These are phyloP conservation scores for Bombyx mandarina DNA, from an alignment of 1,140 invertebrate genomes.

Conservation along the genomic window DNA sequence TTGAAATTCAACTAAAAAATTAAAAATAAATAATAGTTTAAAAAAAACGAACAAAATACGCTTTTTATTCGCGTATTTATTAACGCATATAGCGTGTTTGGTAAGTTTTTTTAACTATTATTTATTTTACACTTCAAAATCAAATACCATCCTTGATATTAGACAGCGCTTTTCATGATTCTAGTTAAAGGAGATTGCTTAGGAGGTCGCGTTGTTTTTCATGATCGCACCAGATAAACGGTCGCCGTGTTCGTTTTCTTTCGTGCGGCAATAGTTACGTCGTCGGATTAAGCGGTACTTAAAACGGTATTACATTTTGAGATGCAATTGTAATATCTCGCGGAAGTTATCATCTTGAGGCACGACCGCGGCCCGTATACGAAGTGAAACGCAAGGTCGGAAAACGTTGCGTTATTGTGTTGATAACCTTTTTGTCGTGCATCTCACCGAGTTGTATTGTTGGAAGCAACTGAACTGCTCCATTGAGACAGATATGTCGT, in stretches of 20 bases:
- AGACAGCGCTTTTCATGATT: neutral
- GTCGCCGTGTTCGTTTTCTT: slow-evolving; percentile 17
- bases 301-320: slow-evolving; percentile 47
- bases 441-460: slow-evolving; percentile 42
- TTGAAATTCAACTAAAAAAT: too few relatives aligned
- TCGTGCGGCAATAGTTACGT: slow-evolving; percentile 21
- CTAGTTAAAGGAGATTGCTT: neutral
- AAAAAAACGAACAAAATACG: too few relatives aligned
- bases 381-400: slow-evolving; percentile 43
- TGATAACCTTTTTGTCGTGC: slow-evolving; percentile 47
- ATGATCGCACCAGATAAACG: slow-evolving; percentile 5
- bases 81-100: too few relatives aligned
- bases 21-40: too few relatives aligned
- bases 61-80: too few relatives aligned
- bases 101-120: too few relatives aligned
- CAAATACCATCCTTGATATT: too few relatives aligned
- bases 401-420: slow-evolving; percentile 38
- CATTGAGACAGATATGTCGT: slow-evolving; percentile 45
- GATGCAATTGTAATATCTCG: slow-evolving; percentile 41
- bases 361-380: slow-evolving; percentile 47
- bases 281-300: slow-evolving; percentile 37
- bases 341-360: slow-evolving; percentile 30
- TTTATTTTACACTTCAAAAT: too few relatives aligned
- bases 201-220: slow-evolving; percentile 2
- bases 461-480: slow-evolving; percentile 31